Conservation (phyloP, 2,888 invertebrate species). For the Stenolophus ochropezus region DNA sequence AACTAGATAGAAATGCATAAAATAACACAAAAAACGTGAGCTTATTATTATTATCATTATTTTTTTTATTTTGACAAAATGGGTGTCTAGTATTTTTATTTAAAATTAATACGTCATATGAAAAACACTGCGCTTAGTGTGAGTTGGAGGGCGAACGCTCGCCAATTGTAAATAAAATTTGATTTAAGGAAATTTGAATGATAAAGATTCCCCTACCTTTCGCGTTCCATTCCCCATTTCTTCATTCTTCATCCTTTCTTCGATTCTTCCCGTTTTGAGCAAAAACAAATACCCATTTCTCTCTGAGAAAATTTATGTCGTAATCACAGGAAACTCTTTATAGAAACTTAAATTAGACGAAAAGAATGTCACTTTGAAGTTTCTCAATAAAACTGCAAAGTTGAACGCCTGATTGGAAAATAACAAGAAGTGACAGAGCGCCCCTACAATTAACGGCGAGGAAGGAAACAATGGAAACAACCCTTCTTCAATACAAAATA, state of each 20-base stretch:
- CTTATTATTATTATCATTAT: too few species aligned
- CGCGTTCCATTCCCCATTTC: too few species aligned
- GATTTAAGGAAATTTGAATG: too few species aligned
- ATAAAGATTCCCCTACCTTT: not conserved
- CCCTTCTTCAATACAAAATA: conserved; percentile 36
- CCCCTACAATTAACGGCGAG: conserved; percentile 1
- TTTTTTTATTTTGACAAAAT: too few species aligned
- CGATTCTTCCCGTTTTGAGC: conserved; percentile 16
- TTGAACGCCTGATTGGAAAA: conserved; percentile 48
- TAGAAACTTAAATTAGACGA: conserved; percentile 51
- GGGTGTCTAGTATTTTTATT: too few species aligned
- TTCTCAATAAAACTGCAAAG: conserved; percentile 48
- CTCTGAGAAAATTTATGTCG: conserved; percentile 45
- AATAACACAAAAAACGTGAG: too few species aligned
- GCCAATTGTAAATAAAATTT: too few species aligned
- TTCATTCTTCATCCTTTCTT: not conserved
- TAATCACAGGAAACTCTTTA: conserved; percentile 50
- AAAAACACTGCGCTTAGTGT: too few species aligned
- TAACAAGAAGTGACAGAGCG: conserved; percentile 52
- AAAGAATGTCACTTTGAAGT: conserved; percentile 49
- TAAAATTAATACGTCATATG: too few species aligned
- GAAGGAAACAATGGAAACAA: not conserved
- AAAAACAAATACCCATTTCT: conserved; percentile 46
- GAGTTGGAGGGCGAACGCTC: too few species aligned
- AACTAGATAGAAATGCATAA: too few species aligned